These are phyloP conservation scores for Philaenus spumarius DNA, from an alignment of 1,140 invertebrate species.

Conservation along the genomic window DNA sequence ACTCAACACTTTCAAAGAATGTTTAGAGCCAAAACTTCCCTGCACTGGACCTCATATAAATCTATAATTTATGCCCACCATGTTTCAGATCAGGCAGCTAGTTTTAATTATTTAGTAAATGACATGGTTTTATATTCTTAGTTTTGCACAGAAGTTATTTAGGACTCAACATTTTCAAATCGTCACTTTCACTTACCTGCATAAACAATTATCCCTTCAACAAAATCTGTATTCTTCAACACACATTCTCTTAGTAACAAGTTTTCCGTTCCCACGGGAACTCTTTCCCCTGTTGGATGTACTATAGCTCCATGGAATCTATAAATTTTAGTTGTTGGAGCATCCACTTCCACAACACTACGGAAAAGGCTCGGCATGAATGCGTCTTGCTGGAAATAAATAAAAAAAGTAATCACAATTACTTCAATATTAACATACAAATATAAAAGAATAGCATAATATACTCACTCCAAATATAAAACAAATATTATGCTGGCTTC, in stretches of 20 bases:
- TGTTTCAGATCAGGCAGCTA: too few relatives aligned
- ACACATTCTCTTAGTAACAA: slow-evolving; percentile 89
- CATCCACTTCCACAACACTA: slow-evolving; percentile 81
- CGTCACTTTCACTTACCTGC: slow-evolving; percentile 75
- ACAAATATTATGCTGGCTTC: too few relatives aligned
- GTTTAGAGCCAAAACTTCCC: too few relatives aligned
- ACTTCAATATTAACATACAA: not conserved
- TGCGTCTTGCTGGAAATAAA: slow-evolving; percentile 52
- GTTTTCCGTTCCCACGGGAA: slow-evolving; percentile 88
- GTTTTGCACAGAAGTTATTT: too few relatives aligned
- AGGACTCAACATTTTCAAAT: too few relatives aligned
- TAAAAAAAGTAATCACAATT: not conserved
- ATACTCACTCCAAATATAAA: too few relatives aligned
- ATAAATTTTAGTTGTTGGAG: slow-evolving; percentile 93
- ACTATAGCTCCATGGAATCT: slow-evolving; percentile 87
- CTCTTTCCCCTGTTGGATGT: slow-evolving; percentile 66
- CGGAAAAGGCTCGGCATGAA: slow-evolving; percentile 78
- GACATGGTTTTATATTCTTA: too few relatives aligned
- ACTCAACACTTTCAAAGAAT: too few relatives aligned
- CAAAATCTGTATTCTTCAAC: slow-evolving; percentile 87
- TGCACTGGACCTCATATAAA: too few relatives aligned
- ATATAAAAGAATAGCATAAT: too few relatives aligned
- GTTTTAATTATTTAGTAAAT: too few relatives aligned
- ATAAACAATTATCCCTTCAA: slow-evolving; percentile 96
- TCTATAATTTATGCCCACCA: too few relatives aligned